Base-by-base conservation (phyloP, 2,113 vertebrate genomes). In the Toxotes jaculatrix region DNA sequence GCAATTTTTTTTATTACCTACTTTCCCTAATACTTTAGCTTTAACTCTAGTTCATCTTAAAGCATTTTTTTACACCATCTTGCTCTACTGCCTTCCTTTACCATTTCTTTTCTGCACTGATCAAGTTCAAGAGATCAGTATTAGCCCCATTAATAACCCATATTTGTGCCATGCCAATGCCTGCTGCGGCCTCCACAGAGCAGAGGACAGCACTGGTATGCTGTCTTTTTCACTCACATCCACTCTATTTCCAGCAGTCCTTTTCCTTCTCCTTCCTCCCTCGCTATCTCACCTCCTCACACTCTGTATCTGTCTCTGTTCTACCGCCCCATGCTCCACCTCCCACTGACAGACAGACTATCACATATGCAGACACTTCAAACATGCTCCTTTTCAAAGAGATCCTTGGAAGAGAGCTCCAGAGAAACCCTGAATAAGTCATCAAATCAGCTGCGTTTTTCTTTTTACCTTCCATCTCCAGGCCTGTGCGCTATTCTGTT, bases 371-470 rank as follows among this genome's bases (percentile, higher is more conserved):
- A 87, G 53, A 77, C 75, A 80, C 87, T 86, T 88, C 86, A 91
- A 93, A 79, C 80, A 79, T 57, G 73, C 42, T 77, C 42, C 78
- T 70, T 86, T 87, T 89, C 81, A 92, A 78, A 85, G 78, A 63
- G 31, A 64, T 40, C 76, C 59, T 69, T 79, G 63, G 79, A 83
- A 51, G 59, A 77, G 60, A 53, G 76, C 79, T 71, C 75, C 16
- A 72, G 72, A 87, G 82, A 56, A 84, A 69, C 61, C 49, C 43
- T 83, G 76, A 90, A 90, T 82, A 90, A 87, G 76, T 80, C 80
- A 87, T 82, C 81, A 89, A 79, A 88, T 90, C 80, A 53, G 51
- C 19, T 4, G 21, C 27, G 3, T 49, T 71, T 78, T 63, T 51
- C 43, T 45, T 73, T 68, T 45, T 53, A 38, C 66, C 32, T 47